Evolutionary conservation across 2,113 vertebrate species (phyloP), one percentile per base, ranked within the genome.

Genomic region (Corythaeola cristata): DNA sequence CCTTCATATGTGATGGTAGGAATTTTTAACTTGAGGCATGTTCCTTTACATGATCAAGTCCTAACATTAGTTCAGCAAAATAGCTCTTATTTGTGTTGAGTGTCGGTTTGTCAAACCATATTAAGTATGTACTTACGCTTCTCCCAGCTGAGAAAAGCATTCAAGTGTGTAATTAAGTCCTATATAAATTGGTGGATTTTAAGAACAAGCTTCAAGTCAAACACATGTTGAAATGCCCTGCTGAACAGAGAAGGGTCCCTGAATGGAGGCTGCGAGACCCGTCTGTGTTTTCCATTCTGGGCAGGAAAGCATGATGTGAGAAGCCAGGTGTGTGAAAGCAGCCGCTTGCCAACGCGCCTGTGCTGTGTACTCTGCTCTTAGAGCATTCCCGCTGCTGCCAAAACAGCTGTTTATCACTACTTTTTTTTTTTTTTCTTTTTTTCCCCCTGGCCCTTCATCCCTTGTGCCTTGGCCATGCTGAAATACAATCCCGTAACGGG

Each of bases 301-400:
- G 44, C 16, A n/a, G 3, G 14, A 26, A 11, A 22, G 27, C 0
- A 4, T 60, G 77, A 64, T 85, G 73, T 11, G 81, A 88, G 87
- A 68, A 89, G 77, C 71, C 87, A 82, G 85, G 78, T 94, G 74
- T 71, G 53, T 60, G 16, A 79, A 68, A 88, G 45, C 63, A 93
- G 63, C 55, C 23, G 33, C 50, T 63, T 74, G 94, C 79, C 79
- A 69, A 6, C 28, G 8, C 0, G 0, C 12, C 41, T 0, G 0
- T 28, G 69, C 50, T 66, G 33, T 23, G 52, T 44, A 5, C 44
- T 59, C 33, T 20, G 68, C 47, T 75, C 52, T 32, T 33, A 3
- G 23, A 68, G 52, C 47, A 3, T 60, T 95, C 52, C 52, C 0
- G 0, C 12, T 52, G 47, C 56, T 78, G 39, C 66, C 64, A 49